Evolutionary conservation across 2,888 invertebrate genomes (phyloP).

Genomic region (Leucophenga montana): DNA sequence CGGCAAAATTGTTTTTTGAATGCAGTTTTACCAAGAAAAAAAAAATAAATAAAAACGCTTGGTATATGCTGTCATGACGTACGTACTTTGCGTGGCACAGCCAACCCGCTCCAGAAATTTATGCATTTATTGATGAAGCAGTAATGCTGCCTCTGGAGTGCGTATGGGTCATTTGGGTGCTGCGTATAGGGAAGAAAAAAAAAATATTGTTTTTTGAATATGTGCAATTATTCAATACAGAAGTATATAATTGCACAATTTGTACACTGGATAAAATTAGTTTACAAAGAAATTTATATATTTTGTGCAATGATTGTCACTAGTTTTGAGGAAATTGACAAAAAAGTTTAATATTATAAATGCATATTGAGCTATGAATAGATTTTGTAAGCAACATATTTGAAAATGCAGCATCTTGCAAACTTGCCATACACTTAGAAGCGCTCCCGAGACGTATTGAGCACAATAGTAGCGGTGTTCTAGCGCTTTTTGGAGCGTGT

Average conservation of each 20-base stretch:
- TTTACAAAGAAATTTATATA: constrained; percentile 31
- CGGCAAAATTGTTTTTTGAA: constrained; percentile 18
- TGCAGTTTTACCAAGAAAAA: neutral
- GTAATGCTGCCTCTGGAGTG: constrained; percentile 11
- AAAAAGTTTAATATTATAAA: too few relatives aligned
- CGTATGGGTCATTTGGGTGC: neutral
- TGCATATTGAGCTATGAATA: too few relatives aligned
- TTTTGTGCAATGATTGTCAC: constrained; percentile 33
- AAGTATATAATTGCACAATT: constrained; percentile 22
- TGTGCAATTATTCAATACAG: neutral
- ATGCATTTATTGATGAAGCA: constrained; percentile 1
- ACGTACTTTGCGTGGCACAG: constrained; percentile 11
- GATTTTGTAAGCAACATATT: too few relatives aligned
- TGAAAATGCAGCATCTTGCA: too few relatives aligned
- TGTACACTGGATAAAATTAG: constrained; percentile 37
- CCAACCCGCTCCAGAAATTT: constrained; percentile 45
- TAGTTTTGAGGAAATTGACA: too few relatives aligned
- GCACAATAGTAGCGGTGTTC: too few relatives aligned
- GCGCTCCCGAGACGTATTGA: too few relatives aligned
- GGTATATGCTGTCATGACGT: too few relatives aligned
- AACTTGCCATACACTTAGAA: too few relatives aligned
- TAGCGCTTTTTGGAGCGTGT: too few relatives aligned
- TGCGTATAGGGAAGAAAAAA: neutral
- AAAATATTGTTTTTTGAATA: constrained; percentile 10
- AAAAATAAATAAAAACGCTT: too few relatives aligned